Base-by-base conservation (phyloP, 2,113 vertebrate genomes). In the Gymnorhina tibicen region DNA sequence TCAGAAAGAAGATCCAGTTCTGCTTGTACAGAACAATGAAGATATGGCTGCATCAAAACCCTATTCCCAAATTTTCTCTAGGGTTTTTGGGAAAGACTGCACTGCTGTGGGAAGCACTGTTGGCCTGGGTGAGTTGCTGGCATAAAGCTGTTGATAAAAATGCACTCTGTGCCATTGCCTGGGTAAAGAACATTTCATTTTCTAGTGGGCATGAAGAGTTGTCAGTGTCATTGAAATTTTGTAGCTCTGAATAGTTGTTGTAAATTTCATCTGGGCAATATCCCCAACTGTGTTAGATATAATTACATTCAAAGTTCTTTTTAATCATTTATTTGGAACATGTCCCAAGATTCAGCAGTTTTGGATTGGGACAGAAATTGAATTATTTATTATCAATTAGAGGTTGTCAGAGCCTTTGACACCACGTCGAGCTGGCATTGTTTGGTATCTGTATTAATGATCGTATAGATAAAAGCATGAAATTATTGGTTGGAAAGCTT, bases 301-400 rank as follows among this genome's bases (percentile, higher is more conserved):
- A 97, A 97, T 97, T 96, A 95, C 92, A 79, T 93, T 94, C 94
- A 92, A 95, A 96, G 95, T 97, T 96, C 96, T 95, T 97, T 97
- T 97, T 96, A 96, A 97, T 95, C 85, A 95, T 96, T 97, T 94
- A 91, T 94, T 96, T 97, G 96, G 96, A 97, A 91, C 69, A 4
- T 79, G 74, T 94, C 97, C 97, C 95, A 96, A 96, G 91, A 95
- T 96, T 95, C 95, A 95, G 89, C 88, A 95, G 77, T 95, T 96
- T 97, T 96, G 96, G 96, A 95, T 66, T 53, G 86, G 95, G 95
- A 87, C 69, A 96, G 93, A 95, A 96, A 96, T 96, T 97, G 97
- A 97, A 97, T 97, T 97, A 97, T 97, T 97, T 97, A 97, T 97
- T 96, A 97, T 97, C 97, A 97, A 97, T 97, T 97, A 97, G 96